A percentile compares a stretch with the other conserved stretches of the same genome.
Evolutionary conservation across 2,888 invertebrate genomes (phyloP).

Genomic region (Lycocerus yunnanus): DNA sequence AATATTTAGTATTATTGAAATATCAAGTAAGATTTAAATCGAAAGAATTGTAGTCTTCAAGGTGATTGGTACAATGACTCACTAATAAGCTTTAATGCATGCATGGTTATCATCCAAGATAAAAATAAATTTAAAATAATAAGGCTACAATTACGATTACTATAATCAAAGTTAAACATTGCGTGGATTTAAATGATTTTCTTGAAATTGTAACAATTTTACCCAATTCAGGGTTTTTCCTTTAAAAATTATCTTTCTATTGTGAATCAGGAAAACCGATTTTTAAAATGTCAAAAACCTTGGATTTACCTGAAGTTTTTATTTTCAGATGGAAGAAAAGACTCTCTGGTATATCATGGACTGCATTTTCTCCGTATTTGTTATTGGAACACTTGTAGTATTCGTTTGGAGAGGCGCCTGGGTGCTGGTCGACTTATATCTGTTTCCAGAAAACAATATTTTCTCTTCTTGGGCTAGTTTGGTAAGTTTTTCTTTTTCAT

Average conservation of each 20-base stretch:
- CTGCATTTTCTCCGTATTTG: slow-evolving; percentile 82
- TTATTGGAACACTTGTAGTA: slow-evolving; percentile 83
- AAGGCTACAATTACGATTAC: neutral
- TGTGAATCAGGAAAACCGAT: neutral
- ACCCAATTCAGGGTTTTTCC: neutral
- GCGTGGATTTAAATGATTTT: neutral
- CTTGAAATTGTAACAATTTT: neutral
- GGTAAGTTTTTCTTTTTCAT: slow-evolving; percentile 66
- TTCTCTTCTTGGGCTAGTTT: slow-evolving; percentile 78
- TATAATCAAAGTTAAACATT: neutral
- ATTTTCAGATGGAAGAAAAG: slow-evolving; percentile 68
- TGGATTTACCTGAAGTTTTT: neutral
- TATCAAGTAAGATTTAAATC: neutral
- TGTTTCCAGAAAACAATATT: slow-evolving; percentile 72
- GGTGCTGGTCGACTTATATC: slow-evolving; percentile 78
- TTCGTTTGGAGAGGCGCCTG: slow-evolving; percentile 89
- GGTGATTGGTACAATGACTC: neutral
- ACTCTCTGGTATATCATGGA: slow-evolving; percentile 78
- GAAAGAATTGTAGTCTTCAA: neutral
- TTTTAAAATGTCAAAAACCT: too few relatives aligned
- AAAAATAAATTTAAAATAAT: neutral
- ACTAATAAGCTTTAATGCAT: neutral
- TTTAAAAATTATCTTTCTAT: neutral
- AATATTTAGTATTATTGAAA: too few relatives aligned
- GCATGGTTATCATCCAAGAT: neutral